Base-by-base conservation (phyloP, 2,797 vertebrate species). In the Xiphophorus birchmanni region DNA sequence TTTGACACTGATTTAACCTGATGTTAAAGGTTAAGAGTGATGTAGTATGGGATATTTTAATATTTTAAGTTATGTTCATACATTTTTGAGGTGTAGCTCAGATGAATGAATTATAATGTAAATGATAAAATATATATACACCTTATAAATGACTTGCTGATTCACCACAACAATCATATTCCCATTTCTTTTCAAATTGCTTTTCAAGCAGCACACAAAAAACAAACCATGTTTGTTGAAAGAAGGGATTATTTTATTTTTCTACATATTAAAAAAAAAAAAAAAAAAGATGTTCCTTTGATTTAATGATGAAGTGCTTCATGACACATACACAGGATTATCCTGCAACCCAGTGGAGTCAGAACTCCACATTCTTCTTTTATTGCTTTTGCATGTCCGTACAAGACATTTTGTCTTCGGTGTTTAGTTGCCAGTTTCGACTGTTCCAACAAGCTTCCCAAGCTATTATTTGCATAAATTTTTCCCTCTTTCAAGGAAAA, bases 391-490 rank as follows among this genome's bases (percentile, higher is more conserved):
- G 78, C 88, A 82, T 92, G 90, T 88, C 81, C 82, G 88, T 92
- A 86, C 90, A 92, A 86, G 90, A 93, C 85, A 78, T 82, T 87
- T 92, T 79, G 77, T 60, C 63, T 84, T 89, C 75, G 81, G 80
- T 44, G 80, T 81, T 90, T 72, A 85, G 87, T 92, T 93, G 85
- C 84, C 84, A 65, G 29, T 90, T 83, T 92, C 52, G 45, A 86
- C 82, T 86, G 84, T 89, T 93, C 88, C 85, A 85, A 77, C 84
- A 93, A 92, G 92, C 89, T 89, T 92, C 88, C 81, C 89, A 90
- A 91, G 87, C 87, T 88, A 85, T 93, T 90, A 89, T 93, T 93
- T 93, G 87, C 90, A 91, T 91, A 90, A 85, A 89, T 88, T 85
- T 76, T 86, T 86, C 84, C 79, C 78, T 81, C 82, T 86, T 78